Percentiles rank a stretch among this genome's conserved stretches.
These are phyloP conservation scores for Podilymbus podiceps DNA, from an alignment of 2,113 vertebrate genomes.

Conservation along the genomic window DNA sequence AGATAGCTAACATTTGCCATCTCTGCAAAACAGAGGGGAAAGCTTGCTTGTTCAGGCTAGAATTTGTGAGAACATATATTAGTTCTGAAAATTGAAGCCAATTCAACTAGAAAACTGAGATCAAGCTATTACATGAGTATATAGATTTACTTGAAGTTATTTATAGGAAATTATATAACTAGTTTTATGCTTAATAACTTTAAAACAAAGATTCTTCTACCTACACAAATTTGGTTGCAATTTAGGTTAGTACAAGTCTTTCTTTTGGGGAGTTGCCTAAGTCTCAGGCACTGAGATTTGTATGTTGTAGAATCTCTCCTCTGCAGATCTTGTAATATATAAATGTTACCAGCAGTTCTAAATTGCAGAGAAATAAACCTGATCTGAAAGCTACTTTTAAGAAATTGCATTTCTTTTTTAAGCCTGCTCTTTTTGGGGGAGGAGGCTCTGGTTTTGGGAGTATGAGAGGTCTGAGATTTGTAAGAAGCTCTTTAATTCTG, in stretches of 20 bases:
- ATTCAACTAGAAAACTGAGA: not conserved
- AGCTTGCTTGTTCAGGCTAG: not conserved
- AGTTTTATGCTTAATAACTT: not conserved
- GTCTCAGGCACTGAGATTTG: not conserved
- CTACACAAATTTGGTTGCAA: not conserved
- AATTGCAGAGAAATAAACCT: not conserved
- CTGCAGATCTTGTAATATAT: not conserved
- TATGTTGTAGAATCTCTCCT: not conserved
- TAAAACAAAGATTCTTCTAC: not conserved
- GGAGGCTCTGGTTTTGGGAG: not conserved
- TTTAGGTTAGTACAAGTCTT: not conserved
- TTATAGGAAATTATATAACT: not conserved
- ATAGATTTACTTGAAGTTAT: not conserved
- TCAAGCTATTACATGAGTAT: not conserved
- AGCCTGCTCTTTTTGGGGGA: not conserved
- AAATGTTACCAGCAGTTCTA: not conserved
- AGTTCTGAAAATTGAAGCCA: not conserved
- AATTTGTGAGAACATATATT: not conserved
- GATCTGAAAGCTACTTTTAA: not conserved
- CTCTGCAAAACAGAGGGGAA: not conserved
- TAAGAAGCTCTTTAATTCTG: not conserved
- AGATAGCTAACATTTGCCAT: not conserved
- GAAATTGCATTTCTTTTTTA: not conserved
- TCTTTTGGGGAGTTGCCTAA: not conserved
- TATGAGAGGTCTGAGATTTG: not conserved